Conservation (phyloP, 2,113 vertebrate species). For the Percopsis transmontana region DNA sequence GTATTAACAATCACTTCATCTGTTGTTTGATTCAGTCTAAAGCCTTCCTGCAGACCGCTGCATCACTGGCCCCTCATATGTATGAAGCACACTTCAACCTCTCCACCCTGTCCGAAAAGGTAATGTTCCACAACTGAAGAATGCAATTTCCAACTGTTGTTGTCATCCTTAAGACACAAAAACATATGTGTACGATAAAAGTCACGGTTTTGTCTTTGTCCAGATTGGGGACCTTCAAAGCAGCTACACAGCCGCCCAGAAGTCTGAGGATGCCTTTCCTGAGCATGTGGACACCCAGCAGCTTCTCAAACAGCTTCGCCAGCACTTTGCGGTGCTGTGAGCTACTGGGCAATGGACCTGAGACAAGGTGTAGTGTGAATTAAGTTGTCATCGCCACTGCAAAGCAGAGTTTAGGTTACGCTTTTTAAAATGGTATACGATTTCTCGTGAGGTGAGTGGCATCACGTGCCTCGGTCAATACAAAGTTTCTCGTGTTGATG, state of each 20-base stretch:
- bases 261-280: constrained; percentile 89
- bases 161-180: background rate
- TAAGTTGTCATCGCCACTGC: background rate
- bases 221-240: constrained; percentile 97
- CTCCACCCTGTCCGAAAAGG: constrained; percentile 91
- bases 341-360: background rate
- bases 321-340: constrained; percentile 91
- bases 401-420: background rate
- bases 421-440: too few species aligned
- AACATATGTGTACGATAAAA: background rate
- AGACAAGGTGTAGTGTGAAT: constrained; percentile 8
- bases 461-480: too few species aligned
- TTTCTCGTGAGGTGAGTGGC: too few species aligned
- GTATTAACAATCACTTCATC: background rate
- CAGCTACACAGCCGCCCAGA: constrained; percentile 89
- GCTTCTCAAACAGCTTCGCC: constrained; percentile 87
- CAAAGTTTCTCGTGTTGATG: too few species aligned
- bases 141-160: background rate
- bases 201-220: constrained; percentile 32
- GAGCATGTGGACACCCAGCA: constrained; percentile 92
- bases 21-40: constrained; percentile 79
- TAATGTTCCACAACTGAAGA: constrained; percentile 55
- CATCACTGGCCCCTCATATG: constrained; percentile 89
- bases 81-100: constrained; percentile 97
- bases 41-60: constrained; percentile 91